Evolutionary conservation across 2,113 vertebrate species (phyloP).

Genomic region (Lates calcarifer): DNA sequence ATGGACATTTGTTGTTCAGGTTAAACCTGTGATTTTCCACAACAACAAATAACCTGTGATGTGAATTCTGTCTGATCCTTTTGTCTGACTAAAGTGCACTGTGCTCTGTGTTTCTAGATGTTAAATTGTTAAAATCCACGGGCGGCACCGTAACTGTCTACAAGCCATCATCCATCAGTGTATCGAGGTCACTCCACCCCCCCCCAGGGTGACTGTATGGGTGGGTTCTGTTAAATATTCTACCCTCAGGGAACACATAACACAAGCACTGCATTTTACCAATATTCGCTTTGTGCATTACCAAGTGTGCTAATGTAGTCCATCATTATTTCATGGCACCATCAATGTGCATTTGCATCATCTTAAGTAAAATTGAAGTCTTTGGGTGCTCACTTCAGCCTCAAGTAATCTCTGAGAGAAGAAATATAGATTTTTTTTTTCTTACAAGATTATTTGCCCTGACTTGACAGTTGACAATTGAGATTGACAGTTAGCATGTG

Average conservation of each 20-base stretch:
- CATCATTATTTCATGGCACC: constrained; percentile 76
- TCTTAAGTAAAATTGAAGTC: constrained; percentile 36
- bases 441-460: constrained; percentile 11
- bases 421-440: constrained; percentile 2
- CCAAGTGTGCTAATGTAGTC: constrained; percentile 61
- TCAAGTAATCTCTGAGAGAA: constrained; percentile 5
- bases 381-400: constrained; percentile 27
- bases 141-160: constrained; percentile 20
- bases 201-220: constrained; percentile 66
- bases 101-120: background rate
- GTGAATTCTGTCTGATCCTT: background rate
- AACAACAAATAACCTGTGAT: constrained; percentile 7
- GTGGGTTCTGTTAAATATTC: constrained; percentile 72
- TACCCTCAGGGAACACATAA: constrained; percentile 54
- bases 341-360: constrained; percentile 57
- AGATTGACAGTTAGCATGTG: constrained; percentile 24
- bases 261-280: constrained; percentile 55
- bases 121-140: constrained; percentile 33
- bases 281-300: constrained; percentile 76
- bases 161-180: constrained; percentile 37
- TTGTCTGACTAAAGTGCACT: background rate
- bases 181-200: constrained; percentile 68
- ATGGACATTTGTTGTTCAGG: constrained; percentile 3
- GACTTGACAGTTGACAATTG: background rate
- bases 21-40: constrained; percentile 27